Evolutionary conservation across 23 tunicate species (phyloP).

Genomic region (Oikopleura vanhoeffeni): DNA sequence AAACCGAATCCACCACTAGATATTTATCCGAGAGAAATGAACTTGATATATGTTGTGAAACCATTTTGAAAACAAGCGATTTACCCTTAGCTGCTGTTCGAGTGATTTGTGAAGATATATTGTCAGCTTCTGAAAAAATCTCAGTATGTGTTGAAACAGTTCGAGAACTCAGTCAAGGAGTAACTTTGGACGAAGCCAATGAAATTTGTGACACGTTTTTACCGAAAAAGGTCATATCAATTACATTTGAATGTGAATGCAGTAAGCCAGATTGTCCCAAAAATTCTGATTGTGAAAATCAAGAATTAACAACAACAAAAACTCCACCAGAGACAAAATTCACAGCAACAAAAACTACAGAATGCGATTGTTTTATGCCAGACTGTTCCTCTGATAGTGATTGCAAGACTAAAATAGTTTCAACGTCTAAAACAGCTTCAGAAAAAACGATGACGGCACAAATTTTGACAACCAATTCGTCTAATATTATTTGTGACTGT

Average conservation of each 20-base stretch:
- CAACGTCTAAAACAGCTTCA: too few species aligned
- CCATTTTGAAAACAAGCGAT: background rate
- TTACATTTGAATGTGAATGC: background rate
- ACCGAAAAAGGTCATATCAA: too few species aligned
- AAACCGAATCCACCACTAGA: background rate
- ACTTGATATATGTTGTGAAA: background rate
- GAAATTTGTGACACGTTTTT: too few species aligned
- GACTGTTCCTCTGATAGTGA: too few species aligned
- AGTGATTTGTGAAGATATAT: too few species aligned
- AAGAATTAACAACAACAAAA: constrained; percentile 43
- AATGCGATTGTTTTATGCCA: background rate
- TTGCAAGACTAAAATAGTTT: too few species aligned
- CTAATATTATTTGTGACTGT: background rate
- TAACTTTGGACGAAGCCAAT: too few species aligned
- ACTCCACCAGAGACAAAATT: too few species aligned
- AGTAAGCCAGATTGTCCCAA: background rate
- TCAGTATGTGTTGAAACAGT: too few species aligned
- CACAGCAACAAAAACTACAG: background rate
- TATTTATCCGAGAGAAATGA: background rate
- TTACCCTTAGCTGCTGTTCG: background rate
- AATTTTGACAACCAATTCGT: background rate
- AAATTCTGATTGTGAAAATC: background rate
- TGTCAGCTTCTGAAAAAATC: too few species aligned
- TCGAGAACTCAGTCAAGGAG: too few species aligned
- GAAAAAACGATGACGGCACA: too few species aligned